Evolutionary conservation across 1,140 invertebrate species (phyloP).

Genomic region (Augochlora pura): DNA sequence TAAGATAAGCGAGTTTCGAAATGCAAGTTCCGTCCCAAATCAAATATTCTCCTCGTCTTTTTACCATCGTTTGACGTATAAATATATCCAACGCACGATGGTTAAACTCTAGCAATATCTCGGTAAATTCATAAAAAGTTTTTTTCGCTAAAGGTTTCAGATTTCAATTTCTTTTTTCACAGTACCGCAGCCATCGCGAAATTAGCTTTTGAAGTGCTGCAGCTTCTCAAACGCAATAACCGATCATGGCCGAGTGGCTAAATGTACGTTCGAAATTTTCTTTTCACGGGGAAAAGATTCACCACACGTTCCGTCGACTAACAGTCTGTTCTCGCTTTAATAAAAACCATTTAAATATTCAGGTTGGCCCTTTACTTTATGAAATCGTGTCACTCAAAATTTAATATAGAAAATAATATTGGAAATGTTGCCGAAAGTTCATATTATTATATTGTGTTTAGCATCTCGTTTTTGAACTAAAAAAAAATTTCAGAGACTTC

Average conservation of each 20-base stretch:
- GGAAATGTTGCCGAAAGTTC: no score
- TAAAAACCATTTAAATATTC: no score
- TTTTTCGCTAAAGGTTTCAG: neutral
- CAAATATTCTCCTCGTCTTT: neutral
- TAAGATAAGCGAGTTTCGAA: neutral
- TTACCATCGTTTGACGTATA: no score
- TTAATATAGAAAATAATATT: no score
- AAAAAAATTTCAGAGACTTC: no score
- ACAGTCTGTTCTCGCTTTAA: neutral
- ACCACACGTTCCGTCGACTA: neutral
- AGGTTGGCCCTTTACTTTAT: no score
- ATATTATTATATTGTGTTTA: no score
- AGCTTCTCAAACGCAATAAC: conserved; percentile 22
- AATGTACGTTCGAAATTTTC: conserved; percentile 11
- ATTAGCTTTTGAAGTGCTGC: neutral
- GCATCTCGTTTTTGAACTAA: no score
- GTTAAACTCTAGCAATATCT: no score
- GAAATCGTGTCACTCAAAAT: no score
- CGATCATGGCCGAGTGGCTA: neutral
- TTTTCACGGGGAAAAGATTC: neutral
- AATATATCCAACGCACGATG: no score
- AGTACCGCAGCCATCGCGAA: neutral
- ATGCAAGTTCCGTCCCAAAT: neutral
- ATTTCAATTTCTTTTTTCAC: neutral
- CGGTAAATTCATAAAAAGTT: neutral